Base-by-base conservation (phyloP, 2,888 invertebrate species). In the Tanypteryx hageni region DNA sequence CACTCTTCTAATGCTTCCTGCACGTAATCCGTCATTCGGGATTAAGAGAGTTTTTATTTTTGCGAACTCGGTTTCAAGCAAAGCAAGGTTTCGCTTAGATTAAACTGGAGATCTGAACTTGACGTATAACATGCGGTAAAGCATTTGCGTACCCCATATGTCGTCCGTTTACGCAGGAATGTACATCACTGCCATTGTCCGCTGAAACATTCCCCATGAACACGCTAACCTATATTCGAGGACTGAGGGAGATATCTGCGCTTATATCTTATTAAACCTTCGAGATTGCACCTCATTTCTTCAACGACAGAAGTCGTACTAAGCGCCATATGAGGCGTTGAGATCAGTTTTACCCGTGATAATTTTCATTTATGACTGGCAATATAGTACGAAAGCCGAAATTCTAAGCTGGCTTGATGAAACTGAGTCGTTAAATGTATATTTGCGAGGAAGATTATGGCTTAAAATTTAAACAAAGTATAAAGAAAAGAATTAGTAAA, bases 171-270 rank as follows among this genome's bases (percentile, higher is more conserved):
- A 68, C 11, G 68, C 18, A 68, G 68, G 68, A 68, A 68, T 68
- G 1, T 68, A 16, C 68, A 68, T 18, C 18, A 9, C 68, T n/a
- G 68, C 10, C 13, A n/a, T 68, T n/a, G 68, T 68, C 18, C 68
- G 4, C 68, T 11, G 68, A 5, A 22, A 18, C 0, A n/a, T n/a
- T 10, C 22, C 18, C 8, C n/a, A 22, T n/a, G 13, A 68, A 68
- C 68, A 68, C n/a, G 68, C 68, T 68, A 68, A n/a, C 68, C n/a
- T 68, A 68, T 68, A 68, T 68, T 22, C 68, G 22, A 68, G 68
- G 18, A 22, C 68, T 18, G 68, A 22, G 18, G 68, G n/a, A 68
- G n/a, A 68, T 4, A 68, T 68, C 68, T 68, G n/a, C 11, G 68
- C 64, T 64, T 64, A 64, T 64, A 64, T 13, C 68, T 68, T 68